Evolutionary conservation across 2,797 vertebrate species (phyloP).

Genomic region (Sylvia borin): DNA sequence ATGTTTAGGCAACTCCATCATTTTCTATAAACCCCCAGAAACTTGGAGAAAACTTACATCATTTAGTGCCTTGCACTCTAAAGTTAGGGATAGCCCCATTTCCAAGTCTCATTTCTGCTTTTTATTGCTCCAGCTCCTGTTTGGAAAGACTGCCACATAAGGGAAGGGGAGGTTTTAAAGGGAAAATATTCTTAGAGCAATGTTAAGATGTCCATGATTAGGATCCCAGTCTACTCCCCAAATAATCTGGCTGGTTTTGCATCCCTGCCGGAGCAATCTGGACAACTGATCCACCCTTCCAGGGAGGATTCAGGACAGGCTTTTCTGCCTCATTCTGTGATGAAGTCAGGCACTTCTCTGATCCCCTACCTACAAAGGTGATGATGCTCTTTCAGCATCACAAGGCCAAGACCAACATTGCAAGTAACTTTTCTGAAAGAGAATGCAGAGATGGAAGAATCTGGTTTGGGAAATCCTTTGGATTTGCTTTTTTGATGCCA

Average conservation of each 20-base stretch:
- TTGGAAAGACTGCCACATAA: not conserved
- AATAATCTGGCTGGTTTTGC: not conserved
- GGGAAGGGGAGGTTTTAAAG: not conserved
- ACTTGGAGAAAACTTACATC: not conserved
- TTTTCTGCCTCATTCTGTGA: not conserved
- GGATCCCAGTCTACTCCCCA: not conserved
- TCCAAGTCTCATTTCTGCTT: not conserved
- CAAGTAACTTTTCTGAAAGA: conserved; percentile 29
- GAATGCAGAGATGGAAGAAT: not conserved
- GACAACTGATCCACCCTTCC: not conserved
- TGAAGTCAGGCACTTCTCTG: conserved; percentile 46
- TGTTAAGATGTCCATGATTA: not conserved
- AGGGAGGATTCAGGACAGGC: not conserved
- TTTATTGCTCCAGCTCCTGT: not conserved
- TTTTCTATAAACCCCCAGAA: not conserved
- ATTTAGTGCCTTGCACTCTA: not conserved
- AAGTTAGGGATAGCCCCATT: not conserved
- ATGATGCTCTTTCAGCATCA: conserved; percentile 51
- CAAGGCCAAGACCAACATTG: conserved; percentile 49
- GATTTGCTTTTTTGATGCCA: not conserved
- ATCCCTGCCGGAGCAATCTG: not conserved
- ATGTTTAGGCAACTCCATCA: not conserved
- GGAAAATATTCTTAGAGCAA: not conserved
- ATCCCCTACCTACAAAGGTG: conserved; percentile 25
- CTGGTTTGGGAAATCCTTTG: not conserved